Evolutionary conservation across 2,797 vertebrate species (phyloP).

Genomic region (Lepilemur ruficaudatus): DNA sequence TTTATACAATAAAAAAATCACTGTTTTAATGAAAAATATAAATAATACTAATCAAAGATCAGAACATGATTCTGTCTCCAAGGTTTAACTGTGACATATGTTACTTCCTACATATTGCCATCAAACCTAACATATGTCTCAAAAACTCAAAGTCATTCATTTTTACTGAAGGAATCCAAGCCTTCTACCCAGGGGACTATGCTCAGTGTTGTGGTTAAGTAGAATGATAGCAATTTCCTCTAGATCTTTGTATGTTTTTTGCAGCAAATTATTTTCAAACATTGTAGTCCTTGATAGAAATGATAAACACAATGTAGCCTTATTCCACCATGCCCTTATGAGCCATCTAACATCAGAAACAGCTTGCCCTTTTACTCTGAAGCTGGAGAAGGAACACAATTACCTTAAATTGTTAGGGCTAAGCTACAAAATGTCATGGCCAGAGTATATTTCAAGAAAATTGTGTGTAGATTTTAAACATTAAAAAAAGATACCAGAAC

Average conservation of each 20-base stretch:
- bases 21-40: neutral
- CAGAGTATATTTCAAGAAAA: neutral
- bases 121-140: neutral
- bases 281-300: neutral
- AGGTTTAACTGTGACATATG: neutral
- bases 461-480: neutral
- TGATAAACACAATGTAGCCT: neutral
- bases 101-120: neutral
- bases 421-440: neutral
- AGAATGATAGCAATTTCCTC: neutral
- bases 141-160: neutral
- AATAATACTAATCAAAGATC: neutral
- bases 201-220: neutral
- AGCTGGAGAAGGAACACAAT: neutral
- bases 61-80: neutral
- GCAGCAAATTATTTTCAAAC: neutral
- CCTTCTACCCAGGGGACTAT: neutral
- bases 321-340: neutral
- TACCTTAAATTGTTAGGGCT: neutral
- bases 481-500: neutral
- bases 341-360: neutral
- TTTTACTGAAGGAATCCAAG: neutral
- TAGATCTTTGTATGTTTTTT: neutral
- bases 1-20: neutral
- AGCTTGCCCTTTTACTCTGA: neutral